Evolutionary conservation across 2,888 invertebrate genomes (phyloP).

Genomic region (Philhelius pedissequus): DNA sequence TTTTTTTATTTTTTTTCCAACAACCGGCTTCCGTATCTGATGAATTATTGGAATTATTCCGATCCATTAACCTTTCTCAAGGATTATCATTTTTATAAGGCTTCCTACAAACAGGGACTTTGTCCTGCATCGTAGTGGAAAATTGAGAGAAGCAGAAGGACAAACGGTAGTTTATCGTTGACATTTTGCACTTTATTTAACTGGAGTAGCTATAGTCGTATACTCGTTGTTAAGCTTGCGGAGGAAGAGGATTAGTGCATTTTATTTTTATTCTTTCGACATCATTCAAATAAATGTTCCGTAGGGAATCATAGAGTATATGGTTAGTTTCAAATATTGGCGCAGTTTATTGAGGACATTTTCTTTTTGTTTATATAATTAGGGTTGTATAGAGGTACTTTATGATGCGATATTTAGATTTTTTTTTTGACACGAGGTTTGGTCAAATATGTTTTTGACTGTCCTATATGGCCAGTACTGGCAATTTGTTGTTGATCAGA

Average conservation of each 20-base stretch:
- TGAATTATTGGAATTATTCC: conserved; percentile 64
- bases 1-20: conserved; percentile 37
- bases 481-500: too few species aligned
- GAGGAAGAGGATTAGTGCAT: background rate
- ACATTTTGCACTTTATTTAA: conserved; percentile 38
- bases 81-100: conserved; percentile 22
- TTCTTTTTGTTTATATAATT: too few species aligned
- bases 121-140: conserved; percentile 8
- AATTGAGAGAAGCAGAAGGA: conserved; percentile 37
- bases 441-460: too few species aligned
- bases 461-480: too few species aligned
- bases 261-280: background rate
- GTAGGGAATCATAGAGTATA: background rate
- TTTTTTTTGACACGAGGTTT: too few species aligned
- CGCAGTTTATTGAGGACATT: too few species aligned
- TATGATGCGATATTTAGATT: too few species aligned
- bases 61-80: conserved; percentile 61
- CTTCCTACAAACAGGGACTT: background rate
- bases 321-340: too few species aligned
- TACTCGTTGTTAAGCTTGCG: background rate
- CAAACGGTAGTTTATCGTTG: conserved; percentile 49
- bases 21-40: conserved; percentile 55
- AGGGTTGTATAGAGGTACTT: too few species aligned
- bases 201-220: conserved; percentile 5
- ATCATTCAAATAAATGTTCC: background rate